phyloP scores from a whole-genome alignment of 35 echinoderm and acorn worm genomes.

The Stichopus chloronotus region DNA sequence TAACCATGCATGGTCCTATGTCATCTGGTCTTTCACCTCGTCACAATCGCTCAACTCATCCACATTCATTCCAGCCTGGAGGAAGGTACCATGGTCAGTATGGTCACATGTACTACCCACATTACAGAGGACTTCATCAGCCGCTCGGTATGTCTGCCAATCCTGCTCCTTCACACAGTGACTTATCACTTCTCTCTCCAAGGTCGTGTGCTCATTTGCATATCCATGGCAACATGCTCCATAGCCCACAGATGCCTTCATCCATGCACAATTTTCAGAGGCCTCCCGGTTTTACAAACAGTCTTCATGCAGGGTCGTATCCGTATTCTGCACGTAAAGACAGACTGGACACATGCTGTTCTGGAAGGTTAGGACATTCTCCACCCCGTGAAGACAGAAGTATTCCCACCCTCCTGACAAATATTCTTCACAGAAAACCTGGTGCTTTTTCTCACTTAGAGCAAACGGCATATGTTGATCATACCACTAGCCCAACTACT shows the following conservation, averaged over 20 bases:
- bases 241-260: constrained; percentile 76
- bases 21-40: constrained; percentile 59
- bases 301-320: constrained; percentile 39
- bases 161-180: constrained; percentile 61
- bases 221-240: constrained; percentile 83
- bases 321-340: constrained; percentile 54
- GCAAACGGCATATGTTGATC: constrained; percentile 17
- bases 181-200: constrained; percentile 82
- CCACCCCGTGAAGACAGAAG: constrained; percentile 63
- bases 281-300: constrained; percentile 34
- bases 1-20: constrained; percentile 23
- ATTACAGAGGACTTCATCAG: constrained; percentile 79
- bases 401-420: constrained; percentile 56
- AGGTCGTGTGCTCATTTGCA: constrained; percentile 82
- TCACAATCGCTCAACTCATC: constrained; percentile 47
- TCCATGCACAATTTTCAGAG: constrained; percentile 65
- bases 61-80: constrained; percentile 46
- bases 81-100: constrained; percentile 53
- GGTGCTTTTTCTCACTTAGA: constrained; percentile 61
- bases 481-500: not conserved
- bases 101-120: constrained; percentile 79
- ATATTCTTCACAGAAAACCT: constrained; percentile 52
- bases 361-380: constrained; percentile 63
- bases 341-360: constrained; percentile 80
- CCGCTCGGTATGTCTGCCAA: constrained; percentile 83